Percentiles rank a stretch among this genome's conserved stretches.
Evolutionary conservation across 2,888 invertebrate species (phyloP).

Genomic region (Laothoe populi): DNA sequence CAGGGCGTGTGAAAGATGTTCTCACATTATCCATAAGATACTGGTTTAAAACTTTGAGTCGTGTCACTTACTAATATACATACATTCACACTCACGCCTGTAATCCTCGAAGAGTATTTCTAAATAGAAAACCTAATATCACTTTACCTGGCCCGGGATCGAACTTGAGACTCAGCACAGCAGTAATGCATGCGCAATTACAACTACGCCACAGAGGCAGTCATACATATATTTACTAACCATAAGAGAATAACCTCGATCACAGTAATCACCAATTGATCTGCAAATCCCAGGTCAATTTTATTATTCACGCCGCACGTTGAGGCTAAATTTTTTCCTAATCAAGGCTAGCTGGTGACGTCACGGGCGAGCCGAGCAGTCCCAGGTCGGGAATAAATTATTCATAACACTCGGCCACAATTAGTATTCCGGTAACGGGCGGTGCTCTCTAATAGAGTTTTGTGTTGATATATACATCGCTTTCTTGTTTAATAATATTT

Average conservation of each 20-base stretch:
- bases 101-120: too few species aligned
- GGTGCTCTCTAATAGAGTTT: slow-evolving; percentile 38
- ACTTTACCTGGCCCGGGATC: too few species aligned
- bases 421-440: slow-evolving; percentile 47
- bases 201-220: not conserved
- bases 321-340: slow-evolving; percentile 30
- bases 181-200: too few species aligned
- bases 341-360: slow-evolving; percentile 31
- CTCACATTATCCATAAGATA: too few species aligned
- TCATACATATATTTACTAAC: not conserved
- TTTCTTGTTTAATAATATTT: slow-evolving; percentile 26
- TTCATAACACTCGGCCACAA: slow-evolving; percentile 53
- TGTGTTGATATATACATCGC: slow-evolving; percentile 30
- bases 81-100: too few species aligned
- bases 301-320: slow-evolving; percentile 24
- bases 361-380: slow-evolving; percentile 30
- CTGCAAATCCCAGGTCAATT: not conserved
- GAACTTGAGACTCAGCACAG: too few species aligned
- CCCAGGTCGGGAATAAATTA: slow-evolving; percentile 48
- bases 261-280: not conserved
- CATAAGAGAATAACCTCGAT: not conserved
- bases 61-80: too few species aligned
- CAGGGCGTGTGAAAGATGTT: too few species aligned
- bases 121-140: too few species aligned
- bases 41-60: too few species aligned